Conservation (phyloP, 2,113 vertebrate species). For the Corythoichthys intestinalis region DNA sequence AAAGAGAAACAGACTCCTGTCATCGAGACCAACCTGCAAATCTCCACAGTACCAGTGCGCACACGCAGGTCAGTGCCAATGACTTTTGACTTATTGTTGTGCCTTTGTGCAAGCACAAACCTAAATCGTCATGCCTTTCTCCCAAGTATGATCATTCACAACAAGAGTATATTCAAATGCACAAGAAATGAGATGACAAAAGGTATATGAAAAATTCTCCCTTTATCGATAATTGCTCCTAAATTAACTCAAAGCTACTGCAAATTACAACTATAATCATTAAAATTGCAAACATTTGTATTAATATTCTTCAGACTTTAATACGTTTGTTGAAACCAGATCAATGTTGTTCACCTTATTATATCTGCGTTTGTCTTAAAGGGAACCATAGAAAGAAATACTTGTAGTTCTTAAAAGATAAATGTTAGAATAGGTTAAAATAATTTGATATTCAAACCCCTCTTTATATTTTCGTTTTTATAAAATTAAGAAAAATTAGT, state of each 20-base stretch:
- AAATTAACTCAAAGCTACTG: background rate
- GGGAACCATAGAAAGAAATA: too few relatives aligned
- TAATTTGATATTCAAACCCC: too few relatives aligned
- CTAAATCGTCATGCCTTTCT: constrained; percentile 38
- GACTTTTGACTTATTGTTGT: constrained; percentile 29
- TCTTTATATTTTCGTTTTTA: too few relatives aligned
- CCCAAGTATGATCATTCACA: constrained; percentile 21
- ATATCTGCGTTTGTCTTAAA: too few relatives aligned
- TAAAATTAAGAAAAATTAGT: too few relatives aligned
- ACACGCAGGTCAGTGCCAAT: constrained; percentile 74
- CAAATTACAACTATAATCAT: background rate
- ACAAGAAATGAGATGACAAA: background rate
- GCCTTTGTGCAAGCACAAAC: constrained; percentile 29
- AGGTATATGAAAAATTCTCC: background rate
- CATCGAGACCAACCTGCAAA: constrained; percentile 69
- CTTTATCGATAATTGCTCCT: background rate
- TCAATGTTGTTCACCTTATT: too few relatives aligned
- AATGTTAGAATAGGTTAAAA: too few relatives aligned
- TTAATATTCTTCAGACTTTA: too few relatives aligned
- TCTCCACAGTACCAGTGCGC: constrained; percentile 67
- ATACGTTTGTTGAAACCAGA: too few relatives aligned
- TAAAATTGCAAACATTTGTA: background rate
- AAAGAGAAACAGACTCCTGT: constrained; percentile 72
- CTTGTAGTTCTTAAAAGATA: too few relatives aligned
- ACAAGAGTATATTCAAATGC: background rate